phyloP scores from a whole-genome alignment of 2,797 vertebrate species.

The Avahi laniger region DNA sequence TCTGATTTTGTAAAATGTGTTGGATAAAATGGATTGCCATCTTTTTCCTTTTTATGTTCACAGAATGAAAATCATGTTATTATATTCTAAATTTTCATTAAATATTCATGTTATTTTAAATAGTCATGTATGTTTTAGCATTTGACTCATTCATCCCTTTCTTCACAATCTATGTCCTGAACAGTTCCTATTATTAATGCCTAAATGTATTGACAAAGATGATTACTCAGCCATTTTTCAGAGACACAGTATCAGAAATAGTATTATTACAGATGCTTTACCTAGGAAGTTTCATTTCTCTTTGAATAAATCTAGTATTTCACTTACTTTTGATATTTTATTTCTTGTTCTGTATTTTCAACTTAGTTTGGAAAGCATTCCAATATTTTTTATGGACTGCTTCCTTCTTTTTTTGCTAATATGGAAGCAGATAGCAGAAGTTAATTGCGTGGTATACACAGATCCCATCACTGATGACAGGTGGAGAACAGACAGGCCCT shows the following conservation, averaged over 20 bases:
- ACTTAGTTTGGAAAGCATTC: constrained; percentile 20
- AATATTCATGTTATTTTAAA: constrained; percentile 34
- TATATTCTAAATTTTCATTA: constrained; percentile 60
- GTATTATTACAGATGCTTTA: not conserved
- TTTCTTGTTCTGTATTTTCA: constrained; percentile 42
- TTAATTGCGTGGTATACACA: not conserved
- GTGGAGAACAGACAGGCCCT: not conserved
- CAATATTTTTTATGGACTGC: not conserved
- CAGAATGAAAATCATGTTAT: constrained; percentile 45
- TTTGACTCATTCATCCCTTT: not conserved
- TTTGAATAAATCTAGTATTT: constrained; percentile 69
- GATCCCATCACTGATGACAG: not conserved
- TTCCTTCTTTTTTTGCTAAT: not conserved
- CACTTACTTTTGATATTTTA: constrained; percentile 22
- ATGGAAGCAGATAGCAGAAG: not conserved
- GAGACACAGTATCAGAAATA: not conserved
- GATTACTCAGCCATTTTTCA: not conserved
- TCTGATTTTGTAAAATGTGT: constrained; percentile 74
- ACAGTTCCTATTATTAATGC: not conserved
- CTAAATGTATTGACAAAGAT: constrained; percentile 5
- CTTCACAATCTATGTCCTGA: constrained; percentile 16
- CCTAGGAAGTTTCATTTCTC: constrained; percentile 18
- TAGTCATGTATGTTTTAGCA: not conserved
- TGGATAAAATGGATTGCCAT: constrained; percentile 62
- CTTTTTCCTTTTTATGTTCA: constrained; percentile 61